Base-by-base conservation (phyloP, 2,113 vertebrate species). In the Malaclemys terrapin region DNA sequence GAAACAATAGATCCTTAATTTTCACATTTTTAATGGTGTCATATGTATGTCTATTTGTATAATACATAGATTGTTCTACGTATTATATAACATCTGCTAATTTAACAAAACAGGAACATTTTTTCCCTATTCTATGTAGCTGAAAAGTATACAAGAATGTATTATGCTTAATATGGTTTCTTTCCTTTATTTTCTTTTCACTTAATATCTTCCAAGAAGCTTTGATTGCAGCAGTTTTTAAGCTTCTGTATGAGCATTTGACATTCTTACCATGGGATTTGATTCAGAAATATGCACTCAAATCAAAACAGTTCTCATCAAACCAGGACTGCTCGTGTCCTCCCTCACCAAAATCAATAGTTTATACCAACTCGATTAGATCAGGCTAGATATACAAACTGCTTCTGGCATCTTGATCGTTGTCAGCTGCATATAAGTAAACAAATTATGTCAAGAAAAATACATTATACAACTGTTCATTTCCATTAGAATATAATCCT, bases 271-370 rank as follows among this genome's bases (percentile, higher is more conserved):
- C 35, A 80, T 91, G 83, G 72, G 53, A 92, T 62, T 85, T 93
- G 83, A 89, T 88, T 24, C 65, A 87, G 79, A 92, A 97, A 89
- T 54, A 25, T 91, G 50, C 78, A 62, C 25, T 91, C 42, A 86
- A 88, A 82, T 95, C 82, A 91, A 88, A 78, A 87, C 4, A 91
- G 45, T 29, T 95, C 25, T 97, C 50, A 82, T 90, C 76, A 96
- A 65, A 93, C 87, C 85, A 89, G 79, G 25, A 90, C 27, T 82
- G 52, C 49, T 95, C 13, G 49, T 91, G 38, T 84, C 93, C 45
- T 94, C 42, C 25, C 45, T 85, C 50, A 57, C 16, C 69, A 79
- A 91, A 93, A 95, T 92, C 75, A 88, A 78, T 92, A 87, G 24
- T 49, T 93, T 79, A 38, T 83, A 84, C 16, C 53, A 89, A 81